A percentile compares a stretch with the other conserved stretches of the same genome.
phyloP scores from a whole-genome alignment of 2,797 vertebrate species.

The Nyctalus aviator region DNA sequence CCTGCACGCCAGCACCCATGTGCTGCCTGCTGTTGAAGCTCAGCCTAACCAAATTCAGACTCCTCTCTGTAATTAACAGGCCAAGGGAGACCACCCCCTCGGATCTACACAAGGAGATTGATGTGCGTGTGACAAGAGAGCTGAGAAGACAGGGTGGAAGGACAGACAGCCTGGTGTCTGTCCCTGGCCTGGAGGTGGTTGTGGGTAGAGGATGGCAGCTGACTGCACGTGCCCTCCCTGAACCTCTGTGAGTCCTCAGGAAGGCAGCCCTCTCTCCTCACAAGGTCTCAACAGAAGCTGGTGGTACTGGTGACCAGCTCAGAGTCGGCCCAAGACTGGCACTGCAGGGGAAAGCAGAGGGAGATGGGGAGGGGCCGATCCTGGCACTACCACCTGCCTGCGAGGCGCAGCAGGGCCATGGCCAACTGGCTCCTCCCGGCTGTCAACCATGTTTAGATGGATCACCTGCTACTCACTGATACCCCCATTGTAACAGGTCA shows the following conservation, averaged over 20 bases:
- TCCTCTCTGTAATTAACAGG: neutral
- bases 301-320: neutral
- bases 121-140: neutral
- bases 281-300: neutral
- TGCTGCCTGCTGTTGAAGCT: neutral
- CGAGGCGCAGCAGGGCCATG: neutral
- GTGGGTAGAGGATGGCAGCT: neutral
- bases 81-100: neutral
- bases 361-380: neutral
- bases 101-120: neutral
- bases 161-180: neutral
- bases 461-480: neutral
- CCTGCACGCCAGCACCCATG: accelerated
- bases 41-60: neutral
- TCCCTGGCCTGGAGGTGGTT: neutral
- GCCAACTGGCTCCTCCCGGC: neutral
- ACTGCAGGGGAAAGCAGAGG: neutral
- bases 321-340: neutral
- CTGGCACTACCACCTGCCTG: neutral
- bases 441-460: neutral
- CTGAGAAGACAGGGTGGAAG: neutral
- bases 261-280: neutral
- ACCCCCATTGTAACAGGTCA: neutral
- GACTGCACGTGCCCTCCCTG: neutral
- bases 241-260: neutral